Conservation (phyloP, 2,888 invertebrate genomes). For the Drosophila affinis region DNA sequence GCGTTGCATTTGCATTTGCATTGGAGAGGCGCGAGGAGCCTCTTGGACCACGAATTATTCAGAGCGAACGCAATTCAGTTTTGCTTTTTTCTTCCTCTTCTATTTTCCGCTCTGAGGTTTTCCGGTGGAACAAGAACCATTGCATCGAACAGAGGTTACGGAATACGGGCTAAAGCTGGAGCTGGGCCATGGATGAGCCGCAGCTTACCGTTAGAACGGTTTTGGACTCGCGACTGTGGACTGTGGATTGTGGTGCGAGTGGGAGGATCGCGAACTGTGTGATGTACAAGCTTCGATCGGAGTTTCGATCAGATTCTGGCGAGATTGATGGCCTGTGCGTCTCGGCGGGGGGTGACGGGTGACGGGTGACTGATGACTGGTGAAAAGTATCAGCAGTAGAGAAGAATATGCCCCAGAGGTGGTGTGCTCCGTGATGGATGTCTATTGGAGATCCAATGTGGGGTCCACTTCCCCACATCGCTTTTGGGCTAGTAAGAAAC, state of each 20-base stretch:
- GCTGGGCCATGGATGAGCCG: background rate
- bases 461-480: background rate
- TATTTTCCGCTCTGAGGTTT: too few species aligned
- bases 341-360: too few species aligned
- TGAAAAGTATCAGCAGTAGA: background rate
- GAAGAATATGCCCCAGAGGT: background rate
- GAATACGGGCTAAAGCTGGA: background rate
- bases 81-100: too few species aligned
- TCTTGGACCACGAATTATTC: slow-evolving; percentile 57
- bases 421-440: background rate
- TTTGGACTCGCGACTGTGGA: too few species aligned
- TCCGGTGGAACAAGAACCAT: too few species aligned
- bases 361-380: too few species aligned
- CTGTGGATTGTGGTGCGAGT: too few species aligned
- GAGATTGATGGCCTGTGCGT: background rate
- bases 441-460: background rate
- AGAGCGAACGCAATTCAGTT: too few species aligned
- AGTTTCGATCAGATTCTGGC: background rate
- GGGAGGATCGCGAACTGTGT: background rate
- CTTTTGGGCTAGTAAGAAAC: background rate
- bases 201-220: background rate
- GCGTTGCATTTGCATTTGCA: background rate
- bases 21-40: background rate
- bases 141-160: too few species aligned
- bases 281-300: background rate